Base-by-base conservation (phyloP, 2,113 vertebrate species). In the Dicaeum eximium region DNA sequence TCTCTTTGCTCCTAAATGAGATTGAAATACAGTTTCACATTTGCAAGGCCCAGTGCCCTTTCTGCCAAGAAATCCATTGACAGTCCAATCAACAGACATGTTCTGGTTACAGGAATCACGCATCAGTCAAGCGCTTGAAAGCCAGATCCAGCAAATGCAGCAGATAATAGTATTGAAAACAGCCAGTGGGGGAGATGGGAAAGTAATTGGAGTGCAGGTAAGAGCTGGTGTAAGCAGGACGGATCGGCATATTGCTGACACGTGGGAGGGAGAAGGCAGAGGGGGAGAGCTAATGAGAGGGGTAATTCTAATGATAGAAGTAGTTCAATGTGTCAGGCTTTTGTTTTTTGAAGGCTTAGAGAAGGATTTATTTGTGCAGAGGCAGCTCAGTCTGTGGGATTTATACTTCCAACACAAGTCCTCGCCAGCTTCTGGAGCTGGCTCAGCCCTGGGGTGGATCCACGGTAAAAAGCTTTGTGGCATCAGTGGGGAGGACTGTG, bases 51-150 rank as follows among this genome's bases (percentile, higher is more conserved):
- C 87, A 80, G 35, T 97, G 97, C 97, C 97, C 97, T 97, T 98
- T 97, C 97, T 97, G 95, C 96, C 96, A 94, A 94, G 96, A 96
- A 96, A 95, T 96, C 86, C 96, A 96, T 96, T 98, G 97, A 97
- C 96, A 97, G 96, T 94, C 96, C 95, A 97, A 97, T 97, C 96
- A 96, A 93, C 91, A 91, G 95, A 95, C 95, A 96, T 95, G 95
- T 97, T 97, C 96, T 95, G 92, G 86, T 95, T 96, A 94, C 96
- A 97, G 96, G 96, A 96, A 95, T 96, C 92, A 75, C 86, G 94
- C 96, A 97, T 97, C 97, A 97, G 97, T 97, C 96, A 97, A 94
- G 84, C 0, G 14, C 88, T 80, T 93, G 83, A 94, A 92, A 97
- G 95, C 90, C 70, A 23, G 92, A 97, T 95, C 95, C 92, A 96